These are phyloP conservation scores for Triplophysa tibetana DNA, from an alignment of 2,113 vertebrate genomes.

Conservation along the genomic window DNA sequence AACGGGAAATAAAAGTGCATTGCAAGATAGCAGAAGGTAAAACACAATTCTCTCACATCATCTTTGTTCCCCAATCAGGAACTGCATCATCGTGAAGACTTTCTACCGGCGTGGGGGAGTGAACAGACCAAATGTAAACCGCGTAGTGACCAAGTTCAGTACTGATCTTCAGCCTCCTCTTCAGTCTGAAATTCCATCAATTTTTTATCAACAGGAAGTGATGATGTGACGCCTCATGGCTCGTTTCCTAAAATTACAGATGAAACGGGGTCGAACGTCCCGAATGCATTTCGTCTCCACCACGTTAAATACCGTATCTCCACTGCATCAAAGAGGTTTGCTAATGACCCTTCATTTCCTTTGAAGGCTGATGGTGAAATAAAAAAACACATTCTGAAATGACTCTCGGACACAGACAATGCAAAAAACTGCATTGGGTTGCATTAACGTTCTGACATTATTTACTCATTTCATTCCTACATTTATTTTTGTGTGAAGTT, in stretches of 20 bases:
- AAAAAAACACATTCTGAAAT: background rate
- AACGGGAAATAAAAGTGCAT: background rate
- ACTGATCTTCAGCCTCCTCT: background rate
- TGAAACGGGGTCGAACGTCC: too few relatives aligned
- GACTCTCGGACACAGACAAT: background rate
- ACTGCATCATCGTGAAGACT: slow-evolving; percentile 45
- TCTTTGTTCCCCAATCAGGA: slow-evolving; percentile 49
- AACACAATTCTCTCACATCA: background rate
- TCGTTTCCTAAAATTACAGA: slow-evolving; percentile 20
- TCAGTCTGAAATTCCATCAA: background rate
- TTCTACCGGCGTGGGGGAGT: background rate
- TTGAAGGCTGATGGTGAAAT: background rate
- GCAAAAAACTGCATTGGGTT: slow-evolving; percentile 2
- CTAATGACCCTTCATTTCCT: slow-evolving; percentile 28
- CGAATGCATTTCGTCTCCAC: slow-evolving; percentile 4
- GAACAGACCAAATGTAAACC: background rate
- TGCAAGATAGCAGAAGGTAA: background rate
- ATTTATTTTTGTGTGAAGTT: too few relatives aligned
- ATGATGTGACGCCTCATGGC: background rate
- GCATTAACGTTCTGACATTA: background rate
- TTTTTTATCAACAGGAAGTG: background rate
- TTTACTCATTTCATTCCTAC: too few relatives aligned
- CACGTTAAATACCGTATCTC: slow-evolving; percentile 15
- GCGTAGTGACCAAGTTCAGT: background rate
- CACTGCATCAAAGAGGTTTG: background rate